Evolutionary conservation across 2,113 vertebrate genomes (phyloP).

Genomic region (Oriolus oriolus): DNA sequence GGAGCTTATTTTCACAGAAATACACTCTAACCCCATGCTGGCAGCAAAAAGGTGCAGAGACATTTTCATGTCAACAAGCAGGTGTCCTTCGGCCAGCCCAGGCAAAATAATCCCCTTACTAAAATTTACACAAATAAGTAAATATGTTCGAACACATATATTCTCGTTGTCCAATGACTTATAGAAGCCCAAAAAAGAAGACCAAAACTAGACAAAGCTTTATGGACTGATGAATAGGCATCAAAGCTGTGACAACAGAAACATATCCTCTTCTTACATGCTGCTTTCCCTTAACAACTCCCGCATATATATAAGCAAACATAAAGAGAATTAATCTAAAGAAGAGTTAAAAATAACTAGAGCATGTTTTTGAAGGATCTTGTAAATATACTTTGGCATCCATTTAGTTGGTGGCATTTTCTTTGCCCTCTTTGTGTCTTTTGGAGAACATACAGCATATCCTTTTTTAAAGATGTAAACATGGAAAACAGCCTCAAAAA

Average conservation of each 20-base stretch:
- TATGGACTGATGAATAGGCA: not conserved
- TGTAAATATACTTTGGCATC: conserved; percentile 7
- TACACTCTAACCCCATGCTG: not conserved
- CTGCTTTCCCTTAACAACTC: not conserved
- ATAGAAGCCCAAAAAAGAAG: not conserved
- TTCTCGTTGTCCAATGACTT: not conserved
- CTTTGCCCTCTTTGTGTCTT: not conserved
- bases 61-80: not conserved
- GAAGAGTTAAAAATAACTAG: not conserved
- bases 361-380: conserved; percentile 22
- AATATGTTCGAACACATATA: not conserved
- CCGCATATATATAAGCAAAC: not conserved
- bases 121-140: not conserved
- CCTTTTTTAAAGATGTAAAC: not conserved
- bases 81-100: not conserved
- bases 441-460: not conserved
- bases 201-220: not conserved
- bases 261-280: not conserved
- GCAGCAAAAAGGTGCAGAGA: not conserved
- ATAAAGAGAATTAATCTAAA: not conserved
- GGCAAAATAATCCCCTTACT: not conserved
- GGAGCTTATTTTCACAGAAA: conserved; percentile 47
- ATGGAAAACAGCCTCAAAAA: not conserved
- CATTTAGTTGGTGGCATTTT: conserved; percentile 14
- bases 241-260: not conserved